Evolutionary conservation across 2,888 invertebrate species (phyloP).

Genomic region (Schizotus pectinicornis): DNA sequence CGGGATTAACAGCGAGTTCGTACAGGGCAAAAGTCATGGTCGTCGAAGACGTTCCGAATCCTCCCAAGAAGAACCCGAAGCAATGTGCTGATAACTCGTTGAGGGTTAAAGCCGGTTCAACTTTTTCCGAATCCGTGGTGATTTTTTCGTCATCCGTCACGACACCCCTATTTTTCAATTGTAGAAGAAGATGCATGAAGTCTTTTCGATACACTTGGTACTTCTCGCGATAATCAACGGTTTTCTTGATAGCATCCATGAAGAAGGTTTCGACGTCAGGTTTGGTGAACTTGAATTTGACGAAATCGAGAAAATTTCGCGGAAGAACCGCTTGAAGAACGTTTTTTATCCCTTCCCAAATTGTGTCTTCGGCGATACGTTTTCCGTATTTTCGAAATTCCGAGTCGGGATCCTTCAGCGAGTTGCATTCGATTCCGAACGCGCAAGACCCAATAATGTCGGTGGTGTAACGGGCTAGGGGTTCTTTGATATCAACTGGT

Average conservation of each 20-base stretch:
- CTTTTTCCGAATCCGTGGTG: constrained; percentile 19
- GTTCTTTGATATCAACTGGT: constrained; percentile 54
- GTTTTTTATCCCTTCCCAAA: constrained; percentile 14
- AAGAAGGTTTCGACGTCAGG: constrained; percentile 56
- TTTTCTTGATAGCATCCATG: constrained; percentile 54
- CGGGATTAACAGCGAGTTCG: constrained; percentile 22
- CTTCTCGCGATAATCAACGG: constrained; percentile 58
- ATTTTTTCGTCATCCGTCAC: constrained; percentile 50
- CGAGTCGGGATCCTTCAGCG: constrained; percentile 61
- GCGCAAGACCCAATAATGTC: constrained; percentile 66
- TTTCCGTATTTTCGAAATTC: constrained; percentile 52
- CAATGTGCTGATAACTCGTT: constrained; percentile 61
- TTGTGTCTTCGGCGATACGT: constrained; percentile 38
- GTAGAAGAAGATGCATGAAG: constrained; percentile 62
- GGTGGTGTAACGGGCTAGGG: constrained; percentile 64
- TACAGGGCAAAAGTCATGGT: constrained; percentile 30
- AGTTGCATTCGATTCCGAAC: constrained; percentile 66
- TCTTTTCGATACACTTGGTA: constrained; percentile 60
- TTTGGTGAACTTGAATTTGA: constrained; percentile 39
- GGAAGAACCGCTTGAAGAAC: constrained; percentile 31
- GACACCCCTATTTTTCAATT: constrained; percentile 55
- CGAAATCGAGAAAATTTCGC: constrained; percentile 20
- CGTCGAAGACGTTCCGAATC: constrained; percentile 34
- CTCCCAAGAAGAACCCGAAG: constrained; percentile 58
- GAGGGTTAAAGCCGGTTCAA: constrained; percentile 48